Conservation (phyloP, 2,113 vertebrate genomes). For the Ammospiza caudacuta region DNA sequence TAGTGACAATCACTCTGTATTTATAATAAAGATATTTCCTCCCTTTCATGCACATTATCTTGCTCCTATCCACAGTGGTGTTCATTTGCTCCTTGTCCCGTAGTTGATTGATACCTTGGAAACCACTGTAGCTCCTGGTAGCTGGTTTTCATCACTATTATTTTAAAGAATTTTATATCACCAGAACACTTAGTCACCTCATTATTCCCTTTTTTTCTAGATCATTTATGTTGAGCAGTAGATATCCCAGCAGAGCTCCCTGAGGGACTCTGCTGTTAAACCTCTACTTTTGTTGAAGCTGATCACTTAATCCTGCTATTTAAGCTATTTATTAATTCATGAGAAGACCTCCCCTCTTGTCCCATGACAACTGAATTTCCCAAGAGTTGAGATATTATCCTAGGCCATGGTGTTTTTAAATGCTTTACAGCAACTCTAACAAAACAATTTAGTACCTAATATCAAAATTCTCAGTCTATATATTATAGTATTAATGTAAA, state of each 20-base stretch:
- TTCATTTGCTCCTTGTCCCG: neutral
- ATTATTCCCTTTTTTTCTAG: constrained; percentile 24
- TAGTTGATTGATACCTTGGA: neutral
- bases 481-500: neutral
- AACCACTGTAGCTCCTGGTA: neutral
- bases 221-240: constrained; percentile 20
- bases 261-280: constrained; percentile 23
- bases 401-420: neutral
- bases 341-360: neutral
- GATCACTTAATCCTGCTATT: constrained; percentile 47
- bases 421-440: neutral
- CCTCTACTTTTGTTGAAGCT: constrained; percentile 45
- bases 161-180: neutral
- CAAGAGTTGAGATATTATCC: neutral
- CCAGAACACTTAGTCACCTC: neutral
- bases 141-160: neutral
- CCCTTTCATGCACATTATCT: neutral
- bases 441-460: neutral
- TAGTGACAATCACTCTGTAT: neutral
- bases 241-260: constrained; percentile 24
- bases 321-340: constrained; percentile 33
- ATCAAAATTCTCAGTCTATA: neutral
- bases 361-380: neutral
- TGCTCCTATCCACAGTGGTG: neutral
- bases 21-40: neutral